Evolutionary conservation across 2,888 invertebrate species (phyloP), one percentile per base, ranked within the genome.

Genomic region (Melieria crassipennis): DNA sequence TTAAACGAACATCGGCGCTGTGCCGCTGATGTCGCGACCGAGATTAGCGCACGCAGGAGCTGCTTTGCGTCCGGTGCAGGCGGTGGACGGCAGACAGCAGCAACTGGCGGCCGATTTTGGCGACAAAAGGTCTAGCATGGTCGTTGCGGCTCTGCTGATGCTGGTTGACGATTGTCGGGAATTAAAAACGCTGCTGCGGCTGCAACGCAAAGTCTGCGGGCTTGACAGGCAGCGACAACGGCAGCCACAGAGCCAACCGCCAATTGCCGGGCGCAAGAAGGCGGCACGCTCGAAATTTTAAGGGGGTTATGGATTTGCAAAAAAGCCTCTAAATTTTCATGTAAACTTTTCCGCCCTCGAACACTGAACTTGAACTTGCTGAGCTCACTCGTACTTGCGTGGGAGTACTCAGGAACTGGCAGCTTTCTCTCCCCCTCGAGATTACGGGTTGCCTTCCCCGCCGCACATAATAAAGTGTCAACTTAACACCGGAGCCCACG

Each of bases 111-210:
- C 30, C 11, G 55, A 56, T 69, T 52, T 65, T 64, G 70, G 70
- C 70, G 70, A 70, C 70, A 70, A 65, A 70, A 60, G 70, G 70
- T 70, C 70, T 70, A 70, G 65, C 50, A 16, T 11, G 13, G 42
- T 42, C 43, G 43, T 58, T 58, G 9, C 57, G 7, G 7, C 6
- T 30, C 43, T 64, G 66, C 50, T 42, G 67, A 67, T 61, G 16
- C 11, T 67, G 52, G 30, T 3, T 50, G 45, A 42, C 45, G 67
- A 67, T 67, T 61, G 60, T 42, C n/a, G 30, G 42, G 48, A 56
- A 58, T 57, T 47, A 58, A 47, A 66, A 66, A 30, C 30, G 30
- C 30, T 30, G 30, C 30, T 30, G 30, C 30, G 30, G 30, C 30
- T 30, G 30, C 30, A 30, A 30, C 30, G 3, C 30, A 30, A 1